Evolutionary conservation across 2,888 invertebrate genomes (phyloP).

Genomic region (Sthenelais limicola): DNA sequence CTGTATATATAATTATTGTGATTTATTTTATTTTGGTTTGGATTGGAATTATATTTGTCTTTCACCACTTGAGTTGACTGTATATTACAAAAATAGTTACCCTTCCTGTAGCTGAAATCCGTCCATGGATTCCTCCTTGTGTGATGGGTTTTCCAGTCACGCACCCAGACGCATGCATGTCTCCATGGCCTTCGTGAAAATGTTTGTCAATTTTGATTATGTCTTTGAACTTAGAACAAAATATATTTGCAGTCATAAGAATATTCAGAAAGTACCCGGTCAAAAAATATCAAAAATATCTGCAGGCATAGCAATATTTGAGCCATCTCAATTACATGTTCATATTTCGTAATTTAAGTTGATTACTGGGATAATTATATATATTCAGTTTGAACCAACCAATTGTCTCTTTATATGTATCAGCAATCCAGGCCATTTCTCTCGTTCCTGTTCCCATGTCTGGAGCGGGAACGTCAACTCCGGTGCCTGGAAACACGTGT

Average conservation of each 20-base stretch:
- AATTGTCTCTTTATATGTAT: slow-evolving; percentile 96
- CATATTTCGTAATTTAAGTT: background rate
- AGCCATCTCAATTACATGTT: no score
- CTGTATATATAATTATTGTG: no score
- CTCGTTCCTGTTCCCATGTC: slow-evolving; percentile 98
- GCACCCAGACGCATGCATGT: slow-evolving; percentile 96
- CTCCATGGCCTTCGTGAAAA: slow-evolving; percentile 88
- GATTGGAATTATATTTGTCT: no score
- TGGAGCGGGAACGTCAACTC: slow-evolving; percentile 99
- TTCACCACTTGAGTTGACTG: no score
- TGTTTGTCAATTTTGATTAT: no score
- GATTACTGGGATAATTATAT: background rate
- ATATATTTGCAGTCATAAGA: no score
- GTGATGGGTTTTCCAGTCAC: slow-evolving; percentile 98
- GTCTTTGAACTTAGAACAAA: no score
- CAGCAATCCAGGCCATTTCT: slow-evolving; percentile 95
- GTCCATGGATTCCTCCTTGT: slow-evolving; percentile 95
- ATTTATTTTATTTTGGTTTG: no score
- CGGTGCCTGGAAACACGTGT: slow-evolving; percentile 81
- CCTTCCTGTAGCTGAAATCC: slow-evolving; percentile 94
- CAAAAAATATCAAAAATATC: no score
- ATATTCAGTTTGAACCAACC: slow-evolving; percentile 69
- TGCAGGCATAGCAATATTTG: no score
- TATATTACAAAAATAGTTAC: slow-evolving; percentile 62
- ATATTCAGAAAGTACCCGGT: no score